Percentiles rank a stretch among this genome's conserved stretches.
Conservation (phyloP, 2,113 vertebrate species). For the Taxidea taxus region DNA sequence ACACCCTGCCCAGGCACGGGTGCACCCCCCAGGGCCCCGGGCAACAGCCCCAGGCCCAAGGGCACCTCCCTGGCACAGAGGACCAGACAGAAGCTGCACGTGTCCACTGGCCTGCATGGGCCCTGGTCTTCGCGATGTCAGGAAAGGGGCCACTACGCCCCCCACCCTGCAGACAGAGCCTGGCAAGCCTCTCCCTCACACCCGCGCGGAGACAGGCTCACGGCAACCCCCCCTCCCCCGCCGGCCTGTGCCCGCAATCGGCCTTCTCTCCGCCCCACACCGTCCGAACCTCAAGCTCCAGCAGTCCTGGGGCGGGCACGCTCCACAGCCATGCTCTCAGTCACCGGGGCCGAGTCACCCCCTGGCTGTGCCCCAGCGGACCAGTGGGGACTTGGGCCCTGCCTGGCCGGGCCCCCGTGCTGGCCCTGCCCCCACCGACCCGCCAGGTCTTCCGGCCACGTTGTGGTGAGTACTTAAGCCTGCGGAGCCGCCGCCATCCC, state of each 20-base stretch:
- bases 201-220: background rate
- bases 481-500: background rate
- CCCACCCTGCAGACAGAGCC: background rate
- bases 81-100: background rate
- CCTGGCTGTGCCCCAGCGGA: background rate
- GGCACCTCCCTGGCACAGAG: background rate
- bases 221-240: too few relatives aligned
- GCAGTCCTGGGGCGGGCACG: fast-evolving
- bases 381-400: fast-evolving
- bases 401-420: background rate
- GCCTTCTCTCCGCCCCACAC: too few relatives aligned
- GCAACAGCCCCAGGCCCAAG: background rate
- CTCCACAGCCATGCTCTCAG: fast-evolving
- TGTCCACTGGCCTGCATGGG: background rate
- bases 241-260: background rate
- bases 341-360: fast-evolving
- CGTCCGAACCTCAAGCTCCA: fast-evolving
- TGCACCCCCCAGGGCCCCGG: too few relatives aligned
- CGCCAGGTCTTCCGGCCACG: too few relatives aligned
- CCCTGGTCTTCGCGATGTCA: too few relatives aligned
- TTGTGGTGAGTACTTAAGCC: background rate
- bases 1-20: background rate
- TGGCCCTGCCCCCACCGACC: background rate
- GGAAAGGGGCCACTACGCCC: too few relatives aligned
- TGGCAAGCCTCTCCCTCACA: background rate